Evolutionary conservation across 2,113 vertebrate species (phyloP), one percentile per base, ranked within the genome.

Genomic region (Balaeniceps rex): DNA sequence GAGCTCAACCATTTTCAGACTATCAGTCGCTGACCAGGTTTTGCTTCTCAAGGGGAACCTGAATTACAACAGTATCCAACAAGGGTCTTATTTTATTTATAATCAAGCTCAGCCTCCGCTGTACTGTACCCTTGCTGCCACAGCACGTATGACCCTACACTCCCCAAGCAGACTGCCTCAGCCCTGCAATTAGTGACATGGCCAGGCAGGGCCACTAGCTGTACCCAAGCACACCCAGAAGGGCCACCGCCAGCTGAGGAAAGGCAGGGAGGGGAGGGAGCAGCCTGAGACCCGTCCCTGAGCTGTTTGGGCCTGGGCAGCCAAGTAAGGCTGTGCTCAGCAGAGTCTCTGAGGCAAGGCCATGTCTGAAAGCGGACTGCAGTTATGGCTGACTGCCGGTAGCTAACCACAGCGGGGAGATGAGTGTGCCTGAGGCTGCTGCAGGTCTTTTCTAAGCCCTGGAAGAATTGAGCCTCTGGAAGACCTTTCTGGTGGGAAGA

Each of bases 81-180:
- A 82, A 54, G 11, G 19, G 3, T 38, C 55, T 54, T 42, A 18
- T 29, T 42, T 70, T 61, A 61, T 55, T 87, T 55, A 29, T 33
- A 49, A 7, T 33, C 68, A 44, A 90, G 28, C 54, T 75, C 42
- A 74, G 51, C 61, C 47, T 42, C n/a, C 7, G 3, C 61, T 40
- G 42, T 12, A 18, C 31, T 14, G 14, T 80, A 42, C 23, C 63
- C n/a, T 72, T 16, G 12, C n/a, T 74, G 34, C 34, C 28, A 33
- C 8, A 72, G 44, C 34, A 44, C 0, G 0, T 10, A 5, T 8
- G 21, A 38, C 63, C 22, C 76, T 34, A 4, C 11, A 1, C 3
- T 21, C 25, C 60, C 34, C 28, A 12, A 11, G 38, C n/a, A n/a
- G 25, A 18, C 7, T 52, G 22, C 44, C 42, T 72, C 23, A 47